Base-by-base conservation (phyloP, 2,888 invertebrate species). In the Acleris laterana region DNA sequence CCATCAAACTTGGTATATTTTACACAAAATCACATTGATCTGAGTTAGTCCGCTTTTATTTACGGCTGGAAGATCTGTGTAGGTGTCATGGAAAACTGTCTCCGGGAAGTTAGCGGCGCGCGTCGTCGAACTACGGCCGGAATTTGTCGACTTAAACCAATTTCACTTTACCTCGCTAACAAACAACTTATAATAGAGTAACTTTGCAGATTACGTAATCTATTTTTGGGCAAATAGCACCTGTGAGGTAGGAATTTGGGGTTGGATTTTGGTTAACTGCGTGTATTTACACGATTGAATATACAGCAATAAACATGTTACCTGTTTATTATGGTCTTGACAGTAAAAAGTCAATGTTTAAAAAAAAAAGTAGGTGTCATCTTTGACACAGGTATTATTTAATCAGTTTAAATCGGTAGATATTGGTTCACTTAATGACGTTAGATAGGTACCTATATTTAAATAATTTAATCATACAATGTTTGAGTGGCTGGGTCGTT, bases 141-240 rank as follows among this genome's bases (percentile, higher is more conserved):
- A 89, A 89, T 89, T 88, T 83, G 85, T 87, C 81, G 80, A 83
- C 85, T 84, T 81, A 78, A 81, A 83, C 82, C 79, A 83, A 83
- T 83, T 84, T 81, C 83, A 81, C 85, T 86, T 81, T 79, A 87
- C 83, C 85, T 84, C 79, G 76, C 77, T 76, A 68, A 69, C 72
- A 70, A 84, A 84, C 84, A 89, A 89, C 87, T 87, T 89, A 89
- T 88, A 88, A 88, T 89, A 87, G 88, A 85, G 78, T 85, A 89
- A 89, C 86, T 89, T 85, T 78, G 77, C 68, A 81, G 80, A 87
- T 89, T 89, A 66, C 66, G 66, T 66, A 87, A 90, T 88, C 83
- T 87, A 81, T 82, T 85, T 81, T 76, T 74, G 76, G 75, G 56
- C 61, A 68, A 65, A 61, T 65, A 60, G 63, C 72, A 74, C 71